These are phyloP conservation scores for Desoria tigrina DNA, from an alignment of 2,888 invertebrate species.

Conservation along the genomic window DNA sequence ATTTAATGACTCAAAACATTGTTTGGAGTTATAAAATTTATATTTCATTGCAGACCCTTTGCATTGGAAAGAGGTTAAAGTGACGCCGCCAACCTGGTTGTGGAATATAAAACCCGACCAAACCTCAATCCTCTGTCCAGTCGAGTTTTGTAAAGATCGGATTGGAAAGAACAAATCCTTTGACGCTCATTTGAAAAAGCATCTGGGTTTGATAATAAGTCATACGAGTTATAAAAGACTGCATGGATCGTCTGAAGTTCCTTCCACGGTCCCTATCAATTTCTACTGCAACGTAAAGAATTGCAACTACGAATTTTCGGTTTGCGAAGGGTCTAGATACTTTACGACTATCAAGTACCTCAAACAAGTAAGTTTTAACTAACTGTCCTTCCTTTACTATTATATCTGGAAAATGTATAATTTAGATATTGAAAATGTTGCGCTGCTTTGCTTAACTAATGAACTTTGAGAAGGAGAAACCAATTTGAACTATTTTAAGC, in stretches of 20 bases:
- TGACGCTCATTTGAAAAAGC: constrained; percentile 45
- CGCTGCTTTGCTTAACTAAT: too few species aligned
- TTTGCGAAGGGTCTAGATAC: constrained; percentile 54
- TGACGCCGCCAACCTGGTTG: constrained; percentile 34
- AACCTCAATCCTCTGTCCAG: constrained; percentile 41
- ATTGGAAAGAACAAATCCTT: constrained; percentile 42
- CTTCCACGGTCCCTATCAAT: neutral
- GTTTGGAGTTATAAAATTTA: neutral
- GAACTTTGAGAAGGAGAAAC: too few species aligned
- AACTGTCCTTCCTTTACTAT: too few species aligned
- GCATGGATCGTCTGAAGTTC: neutral
- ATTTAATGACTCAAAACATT: neutral
- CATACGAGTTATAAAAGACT: neutral
- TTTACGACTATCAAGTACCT: constrained; percentile 58
- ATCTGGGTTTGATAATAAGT: constrained; percentile 28
- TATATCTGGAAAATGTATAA: too few species aligned
- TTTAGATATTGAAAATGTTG: too few species aligned
- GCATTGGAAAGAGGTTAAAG: constrained; percentile 42
- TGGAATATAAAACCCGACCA: constrained; percentile 22
- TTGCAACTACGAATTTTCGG: constrained; percentile 43
- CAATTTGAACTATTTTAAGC: too few species aligned
- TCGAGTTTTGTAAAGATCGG: constrained; percentile 43
- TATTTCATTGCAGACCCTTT: constrained; percentile 21
- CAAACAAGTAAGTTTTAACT: constrained; percentile 59
- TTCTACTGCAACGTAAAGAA: constrained; percentile 43